These are phyloP conservation scores for Microcebus griseorufus DNA, from an alignment of 2,113 vertebrate species.

Conservation along the genomic window DNA sequence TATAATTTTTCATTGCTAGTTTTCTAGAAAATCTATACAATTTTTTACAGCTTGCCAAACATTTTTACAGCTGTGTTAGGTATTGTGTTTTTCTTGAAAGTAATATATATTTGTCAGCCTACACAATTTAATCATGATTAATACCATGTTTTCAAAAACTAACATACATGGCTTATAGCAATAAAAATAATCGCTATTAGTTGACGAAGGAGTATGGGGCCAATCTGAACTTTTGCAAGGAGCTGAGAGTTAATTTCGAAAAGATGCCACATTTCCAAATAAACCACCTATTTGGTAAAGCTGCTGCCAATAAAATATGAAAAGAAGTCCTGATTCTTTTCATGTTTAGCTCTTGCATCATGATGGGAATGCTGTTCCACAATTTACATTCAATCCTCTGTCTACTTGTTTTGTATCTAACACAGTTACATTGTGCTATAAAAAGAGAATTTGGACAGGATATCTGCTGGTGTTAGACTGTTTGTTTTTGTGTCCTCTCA, in stretches of 20 bases:
- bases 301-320: neutral
- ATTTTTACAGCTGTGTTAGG: neutral
- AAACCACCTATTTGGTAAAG: neutral
- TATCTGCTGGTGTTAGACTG: constrained; percentile 47
- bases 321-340: neutral
- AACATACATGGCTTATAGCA: neutral
- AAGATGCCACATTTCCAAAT: neutral
- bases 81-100: constrained; percentile 42
- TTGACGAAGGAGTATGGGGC: neutral
- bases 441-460: constrained; percentile 36
- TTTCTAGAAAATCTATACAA: constrained; percentile 33
- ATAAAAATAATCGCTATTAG: constrained; percentile 40
- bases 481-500: constrained; percentile 5
- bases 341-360: neutral
- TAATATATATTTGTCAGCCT: constrained; percentile 40
- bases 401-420: constrained; percentile 1
- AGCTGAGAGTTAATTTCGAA: constrained; percentile 37
- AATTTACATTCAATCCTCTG: neutral
- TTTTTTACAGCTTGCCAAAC: neutral
- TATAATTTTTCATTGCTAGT: constrained; percentile 4
- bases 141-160: constrained; percentile 36
- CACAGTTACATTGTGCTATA: neutral
- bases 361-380: neutral
- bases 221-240: neutral
- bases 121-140: constrained; percentile 49